Percentiles rank a stretch among this genome's conserved stretches.
phyloP scores from a whole-genome alignment of 1,140 invertebrate species.

The Polypedilum vanderplanki region DNA sequence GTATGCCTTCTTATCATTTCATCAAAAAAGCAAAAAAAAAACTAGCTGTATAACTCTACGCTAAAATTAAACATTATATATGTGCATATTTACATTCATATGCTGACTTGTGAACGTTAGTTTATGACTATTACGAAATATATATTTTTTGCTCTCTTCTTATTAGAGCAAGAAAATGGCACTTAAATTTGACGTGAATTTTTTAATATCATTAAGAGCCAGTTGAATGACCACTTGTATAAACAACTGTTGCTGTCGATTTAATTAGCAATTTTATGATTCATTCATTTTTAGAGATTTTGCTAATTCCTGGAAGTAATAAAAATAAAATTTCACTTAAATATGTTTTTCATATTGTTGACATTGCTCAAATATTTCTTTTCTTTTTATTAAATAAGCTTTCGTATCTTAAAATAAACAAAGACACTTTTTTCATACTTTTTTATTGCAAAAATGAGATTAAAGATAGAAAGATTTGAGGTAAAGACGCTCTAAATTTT shows the following conservation, averaged over 20 bases:
- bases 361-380: background rate
- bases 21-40: background rate
- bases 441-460: too few species aligned
- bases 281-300: background rate
- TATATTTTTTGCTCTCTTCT: background rate
- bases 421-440: background rate
- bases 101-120: background rate
- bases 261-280: too few species aligned
- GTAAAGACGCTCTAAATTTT: too few species aligned
- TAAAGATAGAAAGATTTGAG: too few species aligned
- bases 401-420: too few species aligned
- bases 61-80: background rate
- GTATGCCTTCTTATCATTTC: background rate
- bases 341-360: background rate
- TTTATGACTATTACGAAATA: background rate
- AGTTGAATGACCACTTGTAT: slow-evolving; percentile 5
- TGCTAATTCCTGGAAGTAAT: slow-evolving; percentile 5
- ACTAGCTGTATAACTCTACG: too few species aligned
- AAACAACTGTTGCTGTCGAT: background rate
- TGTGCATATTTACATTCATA: background rate
- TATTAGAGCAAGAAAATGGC: background rate
- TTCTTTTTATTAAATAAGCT: background rate
- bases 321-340: slow-evolving; percentile 5
- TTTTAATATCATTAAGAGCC: background rate
- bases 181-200: background rate